A percentile compares a stretch with the other conserved stretches of the same genome.
phyloP scores from a whole-genome alignment of 2,113 vertebrate genomes.

The Hipposideros armiger region DNA sequence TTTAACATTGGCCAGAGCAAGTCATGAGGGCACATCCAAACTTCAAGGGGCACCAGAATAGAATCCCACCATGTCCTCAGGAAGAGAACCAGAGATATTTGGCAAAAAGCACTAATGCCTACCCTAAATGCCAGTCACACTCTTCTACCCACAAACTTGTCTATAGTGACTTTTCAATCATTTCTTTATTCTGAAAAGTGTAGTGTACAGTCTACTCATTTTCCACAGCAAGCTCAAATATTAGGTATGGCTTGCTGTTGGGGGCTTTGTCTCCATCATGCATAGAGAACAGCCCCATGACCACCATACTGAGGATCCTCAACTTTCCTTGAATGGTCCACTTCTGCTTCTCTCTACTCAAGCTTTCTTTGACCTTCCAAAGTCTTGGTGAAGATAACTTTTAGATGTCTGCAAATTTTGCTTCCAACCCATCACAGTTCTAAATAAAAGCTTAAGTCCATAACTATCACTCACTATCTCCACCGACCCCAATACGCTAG shows the following conservation, averaged over 20 bases:
- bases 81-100: not conserved
- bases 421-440: not conserved
- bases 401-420: not conserved
- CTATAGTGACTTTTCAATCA: not conserved
- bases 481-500: not conserved
- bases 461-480: not conserved
- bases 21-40: not conserved
- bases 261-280: not conserved
- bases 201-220: not conserved
- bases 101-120: not conserved
- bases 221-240: not conserved
- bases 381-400: not conserved
- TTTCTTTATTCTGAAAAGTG: not conserved
- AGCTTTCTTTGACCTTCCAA: not conserved
- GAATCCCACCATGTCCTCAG: not conserved
- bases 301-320: fast-evolving
- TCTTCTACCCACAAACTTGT: not conserved
- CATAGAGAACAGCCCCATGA: not conserved
- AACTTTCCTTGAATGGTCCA: not conserved
- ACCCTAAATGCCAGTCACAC: not conserved
- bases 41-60: not conserved
- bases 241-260: not conserved
- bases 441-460: not conserved
- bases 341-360: not conserved
- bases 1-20: not conserved